phyloP scores from a whole-genome alignment of 2,113 vertebrate species.

The Sinocyclocheilus anophthalmus region DNA sequence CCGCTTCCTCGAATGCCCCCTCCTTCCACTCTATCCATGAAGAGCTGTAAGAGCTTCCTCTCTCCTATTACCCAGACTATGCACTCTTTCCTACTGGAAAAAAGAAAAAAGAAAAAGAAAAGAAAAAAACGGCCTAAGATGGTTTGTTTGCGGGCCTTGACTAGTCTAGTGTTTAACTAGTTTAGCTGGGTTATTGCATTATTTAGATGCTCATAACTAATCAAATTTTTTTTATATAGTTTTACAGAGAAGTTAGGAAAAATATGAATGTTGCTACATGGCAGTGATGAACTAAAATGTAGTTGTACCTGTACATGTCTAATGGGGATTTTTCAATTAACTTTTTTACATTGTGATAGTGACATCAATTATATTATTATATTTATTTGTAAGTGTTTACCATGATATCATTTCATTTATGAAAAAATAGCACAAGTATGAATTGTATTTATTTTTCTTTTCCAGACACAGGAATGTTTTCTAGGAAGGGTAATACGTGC shows the following conservation, averaged over 20 bases:
- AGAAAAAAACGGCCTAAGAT: not conserved
- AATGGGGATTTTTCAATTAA: not conserved
- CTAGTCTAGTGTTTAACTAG: not conserved
- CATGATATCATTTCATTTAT: not conserved
- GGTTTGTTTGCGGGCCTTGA: not conserved
- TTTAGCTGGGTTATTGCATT: not conserved
- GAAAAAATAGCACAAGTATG: not conserved
- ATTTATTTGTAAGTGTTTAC: not conserved
- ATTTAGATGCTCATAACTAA: not conserved
- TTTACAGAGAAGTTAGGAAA: not conserved
- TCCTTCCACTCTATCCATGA: conserved; percentile 19
- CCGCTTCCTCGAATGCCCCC: conserved; percentile 56
- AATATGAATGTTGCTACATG: not conserved
- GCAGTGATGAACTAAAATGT: not conserved
- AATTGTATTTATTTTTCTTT: too few species aligned
- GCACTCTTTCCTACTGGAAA: not conserved
- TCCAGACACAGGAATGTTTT: too few species aligned
- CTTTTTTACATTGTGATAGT: not conserved
- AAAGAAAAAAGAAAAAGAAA: not conserved
- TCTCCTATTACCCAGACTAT: not conserved
- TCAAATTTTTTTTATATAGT: not conserved
- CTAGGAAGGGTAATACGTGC: too few species aligned
- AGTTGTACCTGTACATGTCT: not conserved
- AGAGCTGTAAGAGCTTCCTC: not conserved
- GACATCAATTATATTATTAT: not conserved